Base-by-base conservation (phyloP, 2,113 vertebrate species). In the Pelecanoides urinatrix region DNA sequence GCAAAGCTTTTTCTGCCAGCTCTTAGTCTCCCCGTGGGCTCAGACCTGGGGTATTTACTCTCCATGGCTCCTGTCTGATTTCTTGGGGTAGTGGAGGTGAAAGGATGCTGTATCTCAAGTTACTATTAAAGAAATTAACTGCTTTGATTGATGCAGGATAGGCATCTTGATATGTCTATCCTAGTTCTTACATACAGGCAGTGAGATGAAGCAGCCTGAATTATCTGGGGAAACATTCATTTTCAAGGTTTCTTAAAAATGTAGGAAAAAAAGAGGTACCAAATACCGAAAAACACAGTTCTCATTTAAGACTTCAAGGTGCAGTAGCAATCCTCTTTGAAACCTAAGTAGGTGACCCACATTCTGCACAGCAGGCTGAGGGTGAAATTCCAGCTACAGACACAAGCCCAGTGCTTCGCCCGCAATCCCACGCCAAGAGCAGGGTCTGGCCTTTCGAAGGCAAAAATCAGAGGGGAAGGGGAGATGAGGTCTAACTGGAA, bases 261-360 rank as follows among this genome's bases (percentile, higher is more conserved):
- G 4, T 7, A 70, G 36, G 10, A 45, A 67, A 68, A 73, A 68
- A 91, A 77, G 67, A 62, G 12, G 36, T 23, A 56, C 36, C 86
- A 84, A 94, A 92, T 85, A 94, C 52, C 94, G 93, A 89, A 86
- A 66, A 74, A 13, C 27, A 47, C 44, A 59, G 53, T 29, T 93
- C 81, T 94, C 93, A 76, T 85, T 92, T 87, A 67, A 95, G 49
- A 61, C 74, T 92, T 93, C 36, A 87, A 91, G 91, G 77, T 94
- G 84, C 76, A 27, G 77, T 2, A 93, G 84, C 73, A 90, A 91
- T 89, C 40, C 42, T 80, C 84, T 91, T 59, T 86, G 94, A 92
- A 95, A 78, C 62, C 77, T 82, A 92, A 96, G 73, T 95, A 95
- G 94, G 94, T 96, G 95, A 96, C 95, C 94, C 93, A 96, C 90